Base-by-base conservation (phyloP, 2,797 vertebrate genomes). In the Otolemur crassicaudatus region DNA sequence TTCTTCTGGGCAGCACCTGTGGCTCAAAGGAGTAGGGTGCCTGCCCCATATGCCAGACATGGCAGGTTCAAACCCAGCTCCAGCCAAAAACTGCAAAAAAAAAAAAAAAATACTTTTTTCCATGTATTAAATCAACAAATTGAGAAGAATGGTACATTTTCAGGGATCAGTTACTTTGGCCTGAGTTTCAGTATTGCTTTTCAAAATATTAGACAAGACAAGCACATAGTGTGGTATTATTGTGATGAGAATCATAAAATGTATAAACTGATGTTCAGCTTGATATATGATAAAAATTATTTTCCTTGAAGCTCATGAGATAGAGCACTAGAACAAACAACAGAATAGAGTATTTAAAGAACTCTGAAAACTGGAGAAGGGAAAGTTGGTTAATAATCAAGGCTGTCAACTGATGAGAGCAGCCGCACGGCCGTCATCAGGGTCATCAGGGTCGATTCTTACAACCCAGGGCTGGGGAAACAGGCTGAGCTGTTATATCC, bases 81-180 rank as follows among this genome's bases (percentile, higher is more conserved):
- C 40, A 5, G 40, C 40, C 40, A 40, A 40, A 40, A 40, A 40
- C 40, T 40, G 40, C 40, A 4, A 40, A 40, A 40, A 40, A 40
- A 40, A 40, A 40, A 40, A 5, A 40, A 40, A 40, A 76, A 70
- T 23, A 27, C 58, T 40, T 81, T 94, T 82, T 76, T 94, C 43
- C 37, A 58, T 67, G 91, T 82, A 40, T 63, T 63, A 90, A 95
- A 85, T 82, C 73, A 94, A 61, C 46, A 92, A 85, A 85, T 75
- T 60, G 37, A 92, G 23, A 17, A 60, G 12, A 65, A 56, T 84
- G 37, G 9, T 14, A 72, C 4, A 58, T 82, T 87, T 37, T 63
- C 69, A 69, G 20, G 67, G 6, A 23, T 70, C 40, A 29, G 13
- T 88, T 81, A 40, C 46, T 75, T 77, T 31, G 58, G 43, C 19